Evolutionary conservation across 2,113 vertebrate species (phyloP).

Genomic region (Hystrix brachyura): DNA sequence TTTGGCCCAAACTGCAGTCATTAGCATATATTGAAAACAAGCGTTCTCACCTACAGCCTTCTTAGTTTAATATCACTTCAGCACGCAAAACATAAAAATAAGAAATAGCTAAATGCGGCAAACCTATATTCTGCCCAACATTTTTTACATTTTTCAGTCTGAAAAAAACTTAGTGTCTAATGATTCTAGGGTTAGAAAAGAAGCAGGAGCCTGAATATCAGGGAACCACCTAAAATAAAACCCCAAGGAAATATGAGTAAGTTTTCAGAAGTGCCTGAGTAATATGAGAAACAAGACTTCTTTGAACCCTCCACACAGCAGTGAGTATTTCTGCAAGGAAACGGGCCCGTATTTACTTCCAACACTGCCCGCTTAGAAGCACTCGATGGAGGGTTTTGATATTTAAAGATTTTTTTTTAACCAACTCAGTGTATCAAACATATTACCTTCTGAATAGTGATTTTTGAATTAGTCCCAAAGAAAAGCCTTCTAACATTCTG

Average conservation of each 20-base stretch:
- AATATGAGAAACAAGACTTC: fast-evolving
- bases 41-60: constrained; percentile 29
- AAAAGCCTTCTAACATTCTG: background rate
- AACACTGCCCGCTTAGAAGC: background rate
- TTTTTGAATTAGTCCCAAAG: background rate
- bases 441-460: background rate
- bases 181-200: background rate
- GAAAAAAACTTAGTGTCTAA: background rate
- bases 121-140: background rate
- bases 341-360: fast-evolving
- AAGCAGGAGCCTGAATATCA: background rate
- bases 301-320: background rate
- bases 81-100: background rate
- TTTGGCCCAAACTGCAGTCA: constrained; percentile 59
- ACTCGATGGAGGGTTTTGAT: background rate
- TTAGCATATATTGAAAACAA: constrained; percentile 68
- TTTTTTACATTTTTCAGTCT: constrained; percentile 1
- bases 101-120: constrained; percentile 34
- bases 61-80: constrained; percentile 40
- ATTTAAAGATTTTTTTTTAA: background rate
- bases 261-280: background rate
- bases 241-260: fast-evolving
- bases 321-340: background rate
- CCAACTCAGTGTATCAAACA: background rate
- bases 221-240: background rate